A percentile compares a stretch with the other conserved stretches of the same genome.
Evolutionary conservation across 2,888 invertebrate species (phyloP).

Genomic region (Kryphioiulus occultus): DNA sequence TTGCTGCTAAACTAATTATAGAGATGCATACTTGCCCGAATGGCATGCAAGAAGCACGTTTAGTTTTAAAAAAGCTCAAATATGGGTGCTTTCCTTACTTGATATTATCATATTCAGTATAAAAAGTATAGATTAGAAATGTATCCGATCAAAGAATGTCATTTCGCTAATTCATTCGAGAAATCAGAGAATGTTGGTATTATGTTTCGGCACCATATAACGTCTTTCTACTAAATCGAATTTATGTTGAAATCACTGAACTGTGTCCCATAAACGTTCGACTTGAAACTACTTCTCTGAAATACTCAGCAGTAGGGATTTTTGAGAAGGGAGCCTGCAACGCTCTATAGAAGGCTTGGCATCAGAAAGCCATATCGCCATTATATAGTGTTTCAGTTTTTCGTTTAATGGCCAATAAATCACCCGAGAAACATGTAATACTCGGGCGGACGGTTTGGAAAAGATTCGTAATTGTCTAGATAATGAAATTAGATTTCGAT

Average conservation of each 20-base stretch:
- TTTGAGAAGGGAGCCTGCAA: not conserved
- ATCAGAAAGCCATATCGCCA: not conserved
- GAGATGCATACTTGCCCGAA: too few relatives aligned
- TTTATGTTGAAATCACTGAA: not conserved
- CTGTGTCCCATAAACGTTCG: not conserved
- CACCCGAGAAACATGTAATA: not conserved
- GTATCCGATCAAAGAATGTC: too few relatives aligned
- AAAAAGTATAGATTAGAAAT: not conserved
- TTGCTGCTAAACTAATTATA: too few relatives aligned
- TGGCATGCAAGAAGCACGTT: too few relatives aligned
- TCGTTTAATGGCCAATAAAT: not conserved
- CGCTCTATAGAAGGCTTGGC: not conserved
- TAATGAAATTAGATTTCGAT: constrained; percentile 22
- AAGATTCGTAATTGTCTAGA: not conserved
- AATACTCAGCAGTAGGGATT: not conserved
- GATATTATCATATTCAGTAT: too few relatives aligned
- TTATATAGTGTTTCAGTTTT: not conserved
- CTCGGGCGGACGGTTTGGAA: not conserved
- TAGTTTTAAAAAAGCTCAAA: too few relatives aligned
- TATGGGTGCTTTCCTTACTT: too few relatives aligned
- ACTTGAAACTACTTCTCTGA: not conserved
- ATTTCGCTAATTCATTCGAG: not conserved
- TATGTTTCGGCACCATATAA: not conserved
- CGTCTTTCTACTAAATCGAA: not conserved
- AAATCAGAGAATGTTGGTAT: not conserved